Percentiles rank a stretch among this genome's conserved stretches.
phyloP scores from a whole-genome alignment of 1,140 invertebrate species.

The Conopomorpha cramerella region DNA sequence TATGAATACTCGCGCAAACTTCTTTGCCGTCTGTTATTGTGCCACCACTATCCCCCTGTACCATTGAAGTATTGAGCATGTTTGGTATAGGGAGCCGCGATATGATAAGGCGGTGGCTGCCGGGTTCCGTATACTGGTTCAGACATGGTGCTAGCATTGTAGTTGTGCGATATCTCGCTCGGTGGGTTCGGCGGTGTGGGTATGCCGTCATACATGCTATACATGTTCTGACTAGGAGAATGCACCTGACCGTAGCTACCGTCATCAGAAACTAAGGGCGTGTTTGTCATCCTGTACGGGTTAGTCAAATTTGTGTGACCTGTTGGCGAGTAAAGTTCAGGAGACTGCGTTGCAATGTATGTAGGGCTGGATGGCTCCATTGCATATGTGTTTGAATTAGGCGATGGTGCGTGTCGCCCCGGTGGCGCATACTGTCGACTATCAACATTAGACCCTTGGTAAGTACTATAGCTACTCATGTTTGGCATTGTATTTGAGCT shows the following conservation, averaged over 20 bases:
- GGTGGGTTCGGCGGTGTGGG: slow-evolving; percentile 36
- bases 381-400: slow-evolving; percentile 41
- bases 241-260: slow-evolving; percentile 46
- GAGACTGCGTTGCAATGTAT: slow-evolving; percentile 43
- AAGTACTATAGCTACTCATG: slow-evolving; percentile 41
- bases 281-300: slow-evolving; percentile 50
- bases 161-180: slow-evolving; percentile 28
- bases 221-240: slow-evolving; percentile 44
- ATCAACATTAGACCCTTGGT: slow-evolving; percentile 24
- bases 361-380: slow-evolving; percentile 33
- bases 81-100: slow-evolving; percentile 59
- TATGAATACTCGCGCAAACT: too few relatives aligned
- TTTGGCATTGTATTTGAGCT: slow-evolving; percentile 55
- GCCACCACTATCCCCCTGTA: slow-evolving; percentile 49
- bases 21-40: too few relatives aligned
- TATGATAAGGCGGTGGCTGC: slow-evolving; percentile 55
- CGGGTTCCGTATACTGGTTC: slow-evolving; percentile 33
- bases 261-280: slow-evolving; percentile 46
- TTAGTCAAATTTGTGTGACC: slow-evolving; percentile 49
- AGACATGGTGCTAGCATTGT: slow-evolving; percentile 33
- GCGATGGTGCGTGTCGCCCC: slow-evolving; percentile 24
- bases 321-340: slow-evolving; percentile 46
- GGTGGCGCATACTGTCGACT: slow-evolving; percentile 26
- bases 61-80: slow-evolving; percentile 61
- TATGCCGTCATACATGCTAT: slow-evolving; percentile 45